phyloP scores from a whole-genome alignment of 2,113 vertebrate species.

The Catharus minimus region DNA sequence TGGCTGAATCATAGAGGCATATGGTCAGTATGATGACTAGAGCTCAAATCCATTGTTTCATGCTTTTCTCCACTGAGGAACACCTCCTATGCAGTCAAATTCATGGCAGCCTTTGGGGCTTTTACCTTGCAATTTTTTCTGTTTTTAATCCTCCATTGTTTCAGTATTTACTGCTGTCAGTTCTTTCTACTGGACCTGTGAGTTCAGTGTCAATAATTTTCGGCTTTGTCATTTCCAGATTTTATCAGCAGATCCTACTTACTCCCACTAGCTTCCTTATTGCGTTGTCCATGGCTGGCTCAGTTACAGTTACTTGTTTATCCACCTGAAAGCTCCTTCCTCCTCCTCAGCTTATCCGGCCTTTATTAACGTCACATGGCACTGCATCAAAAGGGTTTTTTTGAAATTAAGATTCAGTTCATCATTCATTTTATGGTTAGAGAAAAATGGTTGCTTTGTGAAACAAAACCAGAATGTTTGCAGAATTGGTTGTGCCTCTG shows the following conservation, averaged over 20 bases:
- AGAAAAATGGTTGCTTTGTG: not conserved
- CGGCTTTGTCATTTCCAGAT: not conserved
- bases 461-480: not conserved
- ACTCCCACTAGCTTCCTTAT: conserved; percentile 30
- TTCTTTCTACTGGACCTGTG: not conserved
- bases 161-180: not conserved
- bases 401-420: not conserved
- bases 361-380: not conserved
- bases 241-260: not conserved
- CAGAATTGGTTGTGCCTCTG: not conserved
- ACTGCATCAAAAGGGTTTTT: not conserved
- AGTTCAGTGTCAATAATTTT: not conserved
- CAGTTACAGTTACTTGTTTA: conserved; percentile 4
- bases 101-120: not conserved
- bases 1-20: not conserved
- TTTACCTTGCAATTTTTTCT: not conserved
- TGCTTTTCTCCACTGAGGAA: not conserved
- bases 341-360: not conserved
- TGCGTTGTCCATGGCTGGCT: conserved; percentile 3
- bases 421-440: not conserved
- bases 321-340: not conserved
- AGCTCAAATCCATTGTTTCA: rapidly evolving
- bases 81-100: not conserved
- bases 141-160: not conserved
- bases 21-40: not conserved